Evolutionary conservation across 1,140 invertebrate genomes (phyloP), one percentile per base, ranked within the genome.

Genomic region (Cydia splendana): DNA sequence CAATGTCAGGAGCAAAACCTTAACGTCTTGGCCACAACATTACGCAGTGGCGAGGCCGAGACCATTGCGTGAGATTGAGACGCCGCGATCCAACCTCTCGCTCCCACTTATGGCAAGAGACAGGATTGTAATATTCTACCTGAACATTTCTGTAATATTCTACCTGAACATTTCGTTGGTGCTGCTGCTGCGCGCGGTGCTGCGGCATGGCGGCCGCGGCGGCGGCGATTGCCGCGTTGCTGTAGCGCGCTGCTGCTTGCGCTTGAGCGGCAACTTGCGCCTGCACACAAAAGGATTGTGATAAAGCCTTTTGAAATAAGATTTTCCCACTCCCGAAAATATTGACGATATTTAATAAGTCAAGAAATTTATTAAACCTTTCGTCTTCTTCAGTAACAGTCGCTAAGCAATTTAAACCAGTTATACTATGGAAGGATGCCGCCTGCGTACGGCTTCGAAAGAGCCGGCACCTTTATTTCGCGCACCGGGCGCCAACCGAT

Each of bases 241-340:
- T 89, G 86, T 92, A 92, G 42, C 91, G 87, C 84, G 91, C 87
- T 71, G 94, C 92, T 51, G 89, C 93, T 79, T 91, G 90, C 74
- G 93, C 93, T 75, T 94, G 93, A 65, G 93, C 92, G 12, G 91
- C 91, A 74, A 93, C 93, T 84, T 94, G 94, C 7, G 94, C 94
- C 87, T 94, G 86, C 4, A 30, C 1, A 30, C 30, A 30, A 4
- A 30, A 30, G 30, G 30, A 30, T 30, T 30, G 30, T 30, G 30
- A 30, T 30, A 30, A 28, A 28, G 30, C 2, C 3, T 30, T 30
- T 30, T 30, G 3, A 30, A 30, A 30, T 30, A 30, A 30, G 30
- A 30, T 30, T 30, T 30, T 30, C 30, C 30, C 30, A 30, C 30
- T 0, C 30, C 30, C 30, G 30, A 30, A 2, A 30, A 30, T 30